Evolutionary conservation across 2,113 vertebrate genomes (phyloP), one percentile per base, ranked within the genome.

Genomic region (Gymnogyps californianus): DNA sequence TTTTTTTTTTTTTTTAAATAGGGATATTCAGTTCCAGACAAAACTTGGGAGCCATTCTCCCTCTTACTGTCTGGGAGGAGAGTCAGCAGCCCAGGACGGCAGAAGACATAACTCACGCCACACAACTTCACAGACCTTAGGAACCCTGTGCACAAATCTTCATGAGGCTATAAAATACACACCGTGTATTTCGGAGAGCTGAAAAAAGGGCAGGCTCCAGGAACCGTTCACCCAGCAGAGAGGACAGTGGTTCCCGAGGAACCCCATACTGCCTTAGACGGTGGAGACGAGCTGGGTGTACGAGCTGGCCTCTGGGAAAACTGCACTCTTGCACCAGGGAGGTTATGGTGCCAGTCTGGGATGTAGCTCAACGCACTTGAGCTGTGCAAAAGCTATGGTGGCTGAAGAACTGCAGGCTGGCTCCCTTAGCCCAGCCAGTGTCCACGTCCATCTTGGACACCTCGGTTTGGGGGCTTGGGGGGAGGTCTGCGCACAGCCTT

Each of bases 231-330:
- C 21, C 25, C 28, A 82, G n/a, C 19, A 64, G 87, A 78, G 25
- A 67, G 11, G 12, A 84, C 47, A 64, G 13, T 34, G 12, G 17
- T 9, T 79, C 44, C 70, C 2, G 2, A 78, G n/a, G 47, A 67
- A 0, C 3, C 6, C 42, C 1, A 0, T 11, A 21, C 25, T 25
- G 21, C 29, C 4, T 59, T 11, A 86, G 44, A 7, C 1, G 5
- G 38, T 64, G 16, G 55, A 79, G 32, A 87, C 0, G 15, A 85
- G 42, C 34, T 59, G 54, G 14, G 36, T 81, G 7, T 57, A 16
- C 29, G 52, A 93, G 13, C 17, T 66, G 67, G 6, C 46, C 28
- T 77, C 29, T 62, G 54, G 47, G 15, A 67, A 71, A 62, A n/a
- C 29, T 17, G 14, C 13, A 13, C 18, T 66, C 16, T 57, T 52